Evolutionary conservation across 2,888 invertebrate species (phyloP), one percentile per base, ranked within the genome.

Genomic region (Ectemnius lituratus): DNA sequence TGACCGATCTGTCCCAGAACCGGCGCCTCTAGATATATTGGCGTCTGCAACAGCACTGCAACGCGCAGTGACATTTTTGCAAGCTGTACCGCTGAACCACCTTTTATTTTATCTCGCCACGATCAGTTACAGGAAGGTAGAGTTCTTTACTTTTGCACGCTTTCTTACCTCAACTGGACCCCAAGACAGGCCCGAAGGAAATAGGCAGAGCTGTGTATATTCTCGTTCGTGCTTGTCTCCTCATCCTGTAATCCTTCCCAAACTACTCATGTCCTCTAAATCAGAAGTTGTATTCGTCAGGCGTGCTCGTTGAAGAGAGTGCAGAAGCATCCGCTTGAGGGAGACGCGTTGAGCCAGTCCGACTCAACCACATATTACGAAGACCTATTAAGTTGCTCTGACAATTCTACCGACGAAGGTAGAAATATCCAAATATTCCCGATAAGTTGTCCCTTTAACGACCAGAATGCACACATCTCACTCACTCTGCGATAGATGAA

Each of bases 361-460:
- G 98, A 98, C 91, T 97, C 97, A 11, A 97, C 97, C 62, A 98
- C 97, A n/a, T 98, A 97, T 92, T 98, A 97, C 91, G 98, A 98
- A 91, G 98, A 98, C 91, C 96, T 98, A 91, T 94, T 96, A 70
- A 96, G 97, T 86, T 97, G 97, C 90, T 97, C 97, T 0, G 97
- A 97, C 88, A 97, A 97, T 64, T 96, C 96, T 72, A 96, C 95
- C 57, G 97, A 97, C 88, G 97, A 97, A 91, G 97, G 97, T 94
- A 92, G 90, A n/a, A 6, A 8, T 56, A n/a, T 67, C 1, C 4
- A 6, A 8, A 37, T 52, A 52, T 86, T 73, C 28, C 46, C 56
- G 64, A 60, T 64, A 23, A 23, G 2, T 23, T 23, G 2, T 23
- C 23, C 23, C 63, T 68, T 63, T 23, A 23, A 23, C 2, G 23